Evolutionary conservation across 2,888 invertebrate genomes (phyloP), one percentile per base, ranked within the genome.

Genomic region (Tachina lurida): DNA sequence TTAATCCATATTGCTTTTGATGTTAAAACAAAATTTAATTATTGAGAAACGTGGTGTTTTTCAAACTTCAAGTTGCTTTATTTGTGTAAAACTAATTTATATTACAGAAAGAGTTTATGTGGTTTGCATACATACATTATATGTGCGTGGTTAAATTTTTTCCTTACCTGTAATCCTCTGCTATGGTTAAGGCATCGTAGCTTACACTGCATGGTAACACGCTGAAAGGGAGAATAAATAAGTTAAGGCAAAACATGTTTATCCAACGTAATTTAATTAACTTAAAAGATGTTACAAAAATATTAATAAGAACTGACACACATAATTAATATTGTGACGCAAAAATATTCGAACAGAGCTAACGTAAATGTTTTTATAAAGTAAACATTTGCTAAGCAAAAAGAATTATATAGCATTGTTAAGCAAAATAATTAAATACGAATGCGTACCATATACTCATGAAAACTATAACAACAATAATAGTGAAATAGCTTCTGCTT

Each of bases 181-280:
- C 80, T 68, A 89, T 88, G 58, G 90, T 90, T 84, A 93, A 89
- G 86, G 93, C 93, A 90, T 93, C 93, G 81, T 92, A 93, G 87
- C 91, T 92, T 54, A 95, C 95, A 88, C 93, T 95, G 90, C 95
- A 95, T 4, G 95, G 95, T 43, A 95, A 90, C 2, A 95, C 95
- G 88, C 95, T 95, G 91, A 19, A 93, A 90, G 43, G 88, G 22
- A 92, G 87, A 73, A 47, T 67, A 49, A 2, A 4, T 31, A 58
- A 71, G 41, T 19, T 19, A 19, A 19, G 17, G 13, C 1, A 22
- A 22, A 15, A 15, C 4, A 31, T 31, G 4, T 31, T 31, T 31
- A 0, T 31, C 31, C 7, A 31, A 7, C 0, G 5, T 31, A 31
- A 7, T 31, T 31, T 2, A 31, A 31, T 31, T 31, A 31, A 31